phyloP scores from a whole-genome alignment of 2,797 vertebrate species.

The Typhlichthys eigenmanni region DNA sequence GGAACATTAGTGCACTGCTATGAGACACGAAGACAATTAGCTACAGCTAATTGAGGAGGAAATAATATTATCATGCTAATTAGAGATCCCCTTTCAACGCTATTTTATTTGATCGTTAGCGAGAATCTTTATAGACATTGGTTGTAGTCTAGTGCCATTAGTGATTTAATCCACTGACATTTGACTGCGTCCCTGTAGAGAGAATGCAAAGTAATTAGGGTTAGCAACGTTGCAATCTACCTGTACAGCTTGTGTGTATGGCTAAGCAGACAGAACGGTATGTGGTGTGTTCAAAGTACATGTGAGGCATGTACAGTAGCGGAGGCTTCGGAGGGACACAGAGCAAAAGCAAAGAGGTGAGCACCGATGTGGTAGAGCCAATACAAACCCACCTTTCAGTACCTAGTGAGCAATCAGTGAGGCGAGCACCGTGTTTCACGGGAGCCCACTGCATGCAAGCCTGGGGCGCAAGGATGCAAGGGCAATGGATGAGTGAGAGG shows the following conservation, averaged over 20 bases:
- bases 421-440: conserved; percentile 13
- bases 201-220: conserved; percentile 5
- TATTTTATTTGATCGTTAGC: no score
- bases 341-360: not conserved
- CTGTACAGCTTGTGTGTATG: not conserved
- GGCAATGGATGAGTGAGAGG: conserved; percentile 27
- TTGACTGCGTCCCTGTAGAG: no score
- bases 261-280: not conserved
- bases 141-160: no score
- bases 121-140: no score
- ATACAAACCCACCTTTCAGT: conserved; percentile 10
- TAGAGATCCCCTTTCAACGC: no score
- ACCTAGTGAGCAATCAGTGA: conserved; percentile 26
- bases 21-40: no score
- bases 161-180: no score
- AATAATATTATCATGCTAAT: no score
- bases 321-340: not conserved
- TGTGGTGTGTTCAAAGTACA: not conserved
- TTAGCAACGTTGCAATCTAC: not conserved
- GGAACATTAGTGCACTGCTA: no score
- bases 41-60: no score
- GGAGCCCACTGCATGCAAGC: conserved; percentile 27
- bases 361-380: not conserved
- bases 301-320: conserved; percentile 5
- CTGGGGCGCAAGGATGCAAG: conserved; percentile 29